These are phyloP conservation scores for western clawed frog (Xenopus tropicalis) DNA, from an alignment of 2,113 vertebrate genomes.

Conservation along the genomic window DNA sequence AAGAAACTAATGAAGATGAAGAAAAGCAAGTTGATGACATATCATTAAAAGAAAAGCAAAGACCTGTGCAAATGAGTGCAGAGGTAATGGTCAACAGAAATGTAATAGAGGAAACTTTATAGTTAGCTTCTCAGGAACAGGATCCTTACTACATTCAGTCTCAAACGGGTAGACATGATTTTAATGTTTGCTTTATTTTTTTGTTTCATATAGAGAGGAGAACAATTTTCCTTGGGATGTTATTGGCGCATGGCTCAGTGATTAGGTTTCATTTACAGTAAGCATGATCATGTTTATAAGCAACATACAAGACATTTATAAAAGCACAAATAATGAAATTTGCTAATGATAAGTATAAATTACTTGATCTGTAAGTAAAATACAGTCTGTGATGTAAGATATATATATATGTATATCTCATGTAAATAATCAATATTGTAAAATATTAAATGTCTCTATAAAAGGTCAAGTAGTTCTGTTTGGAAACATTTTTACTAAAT, in stretches of 20 bases:
- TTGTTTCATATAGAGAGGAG: background rate
- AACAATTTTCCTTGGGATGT: background rate
- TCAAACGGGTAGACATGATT: background rate
- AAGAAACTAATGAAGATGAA: slow-evolving; percentile 64
- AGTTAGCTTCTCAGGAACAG: slow-evolving; percentile 6
- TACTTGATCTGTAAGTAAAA: no score
- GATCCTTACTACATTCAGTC: background rate
- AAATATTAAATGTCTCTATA: no score
- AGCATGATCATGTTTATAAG: background rate
- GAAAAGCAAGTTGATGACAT: slow-evolving; percentile 65
- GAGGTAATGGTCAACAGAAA: slow-evolving; percentile 32
- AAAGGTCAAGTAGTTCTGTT: no score
- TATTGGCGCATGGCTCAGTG: slow-evolving; percentile 7
- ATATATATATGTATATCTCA: no score
- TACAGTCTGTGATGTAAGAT: no score
- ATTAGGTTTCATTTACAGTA: background rate
- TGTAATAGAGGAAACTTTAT: slow-evolving; percentile 50
- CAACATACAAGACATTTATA: background rate
- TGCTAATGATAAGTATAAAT: background rate
- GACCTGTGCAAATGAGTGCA: slow-evolving; percentile 21
- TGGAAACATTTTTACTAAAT: no score
- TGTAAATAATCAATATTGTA: no score
- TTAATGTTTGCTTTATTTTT: background rate
- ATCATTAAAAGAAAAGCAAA: slow-evolving; percentile 61
- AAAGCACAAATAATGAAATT: background rate